Base-by-base conservation (phyloP, 2,113 vertebrate species). In the Indicator indicator region DNA sequence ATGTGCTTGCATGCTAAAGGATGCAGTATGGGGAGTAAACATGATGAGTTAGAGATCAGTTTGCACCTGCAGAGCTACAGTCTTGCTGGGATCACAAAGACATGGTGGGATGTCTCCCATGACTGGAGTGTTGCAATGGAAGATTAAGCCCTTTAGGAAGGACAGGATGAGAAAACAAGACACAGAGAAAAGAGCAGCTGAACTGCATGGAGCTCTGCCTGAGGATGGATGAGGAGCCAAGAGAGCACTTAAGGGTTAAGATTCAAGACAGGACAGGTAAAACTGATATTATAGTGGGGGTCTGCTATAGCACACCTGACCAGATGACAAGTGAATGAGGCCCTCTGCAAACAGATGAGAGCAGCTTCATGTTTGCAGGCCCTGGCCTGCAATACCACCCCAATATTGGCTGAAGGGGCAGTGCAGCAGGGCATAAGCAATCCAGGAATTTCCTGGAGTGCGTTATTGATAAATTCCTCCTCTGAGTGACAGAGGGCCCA, bases 231-330 rank as follows among this genome's bases (percentile, higher is more conserved):
- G 52, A 63, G 46, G 42, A 74, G 52, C 26, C 23, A 67, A 2
- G 14, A 18, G 36, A 48, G 32, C 32, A 7, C 7, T 7, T 40
- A 56, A 30, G 6, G 4, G 3, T 56, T 56, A 69, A 55, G 50
- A 73, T 28, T 83, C 56, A 93, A 32, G 24, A 68, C 13, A 73
- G 28, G 14, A 33, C 21, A 70, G 8, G 20, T 38, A 54, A 73
- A 48, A 8, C 9, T 81, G 65, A 19, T 5, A 0, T 69, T 81
- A 19, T 2, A 32, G 11, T 32, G 6, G 1, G 1, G 36, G n/a
- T 77, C 69, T 70, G 40, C 28, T 69, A 8, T 33, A 33, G 11
- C 10, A 14, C 24, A 33, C 19, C 12, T 30, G 56, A 24, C 16
- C 16, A 20, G 33, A 30, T n/a, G 69, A 44, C 12, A 56, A 63